Evolutionary conservation across 2,113 vertebrate species (phyloP).

Genomic region (Meles meles): DNA sequence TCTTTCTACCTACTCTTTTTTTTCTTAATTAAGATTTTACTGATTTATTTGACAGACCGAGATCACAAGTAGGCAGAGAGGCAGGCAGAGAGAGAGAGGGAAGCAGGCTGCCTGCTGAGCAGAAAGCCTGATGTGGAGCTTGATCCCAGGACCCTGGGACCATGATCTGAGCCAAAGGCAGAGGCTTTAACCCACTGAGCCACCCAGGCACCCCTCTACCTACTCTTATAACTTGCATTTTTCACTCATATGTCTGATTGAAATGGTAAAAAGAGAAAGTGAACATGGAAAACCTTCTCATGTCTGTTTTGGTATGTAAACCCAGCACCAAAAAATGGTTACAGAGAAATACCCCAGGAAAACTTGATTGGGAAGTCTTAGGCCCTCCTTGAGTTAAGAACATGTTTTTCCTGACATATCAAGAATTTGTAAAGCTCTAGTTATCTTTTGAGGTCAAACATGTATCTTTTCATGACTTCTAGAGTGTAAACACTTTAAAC

Average conservation of each 20-base stretch:
- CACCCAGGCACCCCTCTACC: too few relatives aligned
- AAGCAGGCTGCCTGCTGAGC: too few relatives aligned
- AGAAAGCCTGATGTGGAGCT: too few relatives aligned
- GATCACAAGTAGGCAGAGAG: too few relatives aligned
- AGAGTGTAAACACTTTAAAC: not conserved
- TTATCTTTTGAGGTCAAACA: not conserved
- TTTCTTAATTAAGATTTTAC: too few relatives aligned
- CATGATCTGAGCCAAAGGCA: too few relatives aligned
- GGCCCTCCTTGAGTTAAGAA: not conserved
- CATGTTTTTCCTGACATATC: not conserved
- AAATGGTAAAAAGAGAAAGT: not conserved
- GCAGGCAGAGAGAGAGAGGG: too few relatives aligned
- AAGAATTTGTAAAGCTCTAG: not conserved
- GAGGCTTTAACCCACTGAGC: too few relatives aligned
- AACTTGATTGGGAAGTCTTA: not conserved
- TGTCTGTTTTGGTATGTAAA: not conserved
- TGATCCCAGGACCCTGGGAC: too few relatives aligned
- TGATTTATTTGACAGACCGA: too few relatives aligned
- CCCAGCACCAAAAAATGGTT: not conserved
- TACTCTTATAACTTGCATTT: not conserved
- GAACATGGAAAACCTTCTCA: not conserved
- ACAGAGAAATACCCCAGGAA: not conserved
- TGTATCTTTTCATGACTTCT: not conserved
- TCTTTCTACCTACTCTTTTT: not conserved
- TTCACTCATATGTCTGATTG: not conserved